A percentile compares a stretch with the other conserved stretches of the same genome.
phyloP scores from a whole-genome alignment of 2,797 vertebrate species.

The Ceyx erithaca region DNA sequence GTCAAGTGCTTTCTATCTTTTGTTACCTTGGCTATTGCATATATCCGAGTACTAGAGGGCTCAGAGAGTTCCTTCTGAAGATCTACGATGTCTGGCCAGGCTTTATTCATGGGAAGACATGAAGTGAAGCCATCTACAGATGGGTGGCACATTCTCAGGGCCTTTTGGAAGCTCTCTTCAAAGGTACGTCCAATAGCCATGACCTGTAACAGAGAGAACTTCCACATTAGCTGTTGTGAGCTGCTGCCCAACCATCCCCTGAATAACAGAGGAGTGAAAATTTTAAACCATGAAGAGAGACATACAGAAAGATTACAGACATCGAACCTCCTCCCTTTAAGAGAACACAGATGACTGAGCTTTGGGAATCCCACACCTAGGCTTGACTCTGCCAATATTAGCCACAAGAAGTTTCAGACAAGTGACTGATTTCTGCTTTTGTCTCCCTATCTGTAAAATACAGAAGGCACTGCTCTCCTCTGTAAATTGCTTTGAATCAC shows the following conservation, averaged over 20 bases:
- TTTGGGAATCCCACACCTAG: not conserved
- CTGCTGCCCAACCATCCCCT: not conserved
- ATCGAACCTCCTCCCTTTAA: not conserved
- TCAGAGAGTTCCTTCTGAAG: constrained; percentile 87
- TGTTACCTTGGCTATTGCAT: constrained; percentile 91
- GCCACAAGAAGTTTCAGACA: not conserved
- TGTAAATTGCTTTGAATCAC: not conserved
- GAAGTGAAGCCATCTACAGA: constrained; percentile 91
- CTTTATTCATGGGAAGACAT: constrained; percentile 88
- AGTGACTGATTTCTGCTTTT: not conserved
- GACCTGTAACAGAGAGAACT: constrained; percentile 78
- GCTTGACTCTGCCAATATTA: not conserved
- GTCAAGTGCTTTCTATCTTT: not conserved
- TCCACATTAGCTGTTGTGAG: not conserved
- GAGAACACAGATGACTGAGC: not conserved
- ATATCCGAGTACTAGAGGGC: constrained; percentile 90
- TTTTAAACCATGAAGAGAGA: accelerated
- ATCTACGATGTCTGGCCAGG: constrained; percentile 83
- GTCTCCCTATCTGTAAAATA: not conserved
- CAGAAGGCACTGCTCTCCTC: not conserved
- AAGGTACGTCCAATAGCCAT: constrained; percentile 95
- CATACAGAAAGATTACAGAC: not conserved
- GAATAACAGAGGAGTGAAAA: not conserved
- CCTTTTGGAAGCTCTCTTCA: constrained; percentile 95
- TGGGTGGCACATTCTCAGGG: constrained; percentile 93